Evolutionary conservation across 2,113 vertebrate genomes (phyloP).

Genomic region (Eurystomus gularis): DNA sequence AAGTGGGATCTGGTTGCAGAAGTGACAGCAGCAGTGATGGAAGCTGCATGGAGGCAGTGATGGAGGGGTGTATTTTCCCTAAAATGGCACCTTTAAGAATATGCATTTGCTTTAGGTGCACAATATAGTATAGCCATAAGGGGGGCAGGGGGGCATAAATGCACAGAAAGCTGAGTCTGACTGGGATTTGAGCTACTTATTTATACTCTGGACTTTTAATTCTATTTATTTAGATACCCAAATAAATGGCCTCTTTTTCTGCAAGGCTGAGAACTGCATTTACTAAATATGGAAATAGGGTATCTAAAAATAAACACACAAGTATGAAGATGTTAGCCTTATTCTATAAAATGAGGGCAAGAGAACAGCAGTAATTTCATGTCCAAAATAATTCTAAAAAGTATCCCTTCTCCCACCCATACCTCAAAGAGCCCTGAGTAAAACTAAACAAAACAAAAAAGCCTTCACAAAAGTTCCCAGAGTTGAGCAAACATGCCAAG

Average conservation of each 20-base stretch:
- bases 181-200: background rate
- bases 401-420: background rate
- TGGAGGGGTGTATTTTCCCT: background rate
- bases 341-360: background rate
- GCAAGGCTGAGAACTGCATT: background rate
- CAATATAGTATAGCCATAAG: background rate
- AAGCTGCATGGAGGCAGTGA: background rate
- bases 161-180: background rate
- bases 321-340: background rate
- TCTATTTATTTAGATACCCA: background rate
- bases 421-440: background rate
- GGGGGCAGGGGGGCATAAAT: background rate
- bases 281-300: conserved; percentile 52
- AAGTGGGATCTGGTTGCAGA: background rate
- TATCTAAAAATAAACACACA: conserved; percentile 34
- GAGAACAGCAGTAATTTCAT: background rate
- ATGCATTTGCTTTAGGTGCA: background rate
- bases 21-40: background rate
- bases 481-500: background rate
- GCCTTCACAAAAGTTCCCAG: background rate
- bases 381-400: background rate
- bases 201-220: background rate
- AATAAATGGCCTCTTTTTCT: conserved; percentile 17
- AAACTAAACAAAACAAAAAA: background rate
- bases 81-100: background rate